Percentiles rank a stretch among this genome's conserved stretches.
Conservation (phyloP, 2,888 invertebrate species). For the Lapara coniferarum region DNA sequence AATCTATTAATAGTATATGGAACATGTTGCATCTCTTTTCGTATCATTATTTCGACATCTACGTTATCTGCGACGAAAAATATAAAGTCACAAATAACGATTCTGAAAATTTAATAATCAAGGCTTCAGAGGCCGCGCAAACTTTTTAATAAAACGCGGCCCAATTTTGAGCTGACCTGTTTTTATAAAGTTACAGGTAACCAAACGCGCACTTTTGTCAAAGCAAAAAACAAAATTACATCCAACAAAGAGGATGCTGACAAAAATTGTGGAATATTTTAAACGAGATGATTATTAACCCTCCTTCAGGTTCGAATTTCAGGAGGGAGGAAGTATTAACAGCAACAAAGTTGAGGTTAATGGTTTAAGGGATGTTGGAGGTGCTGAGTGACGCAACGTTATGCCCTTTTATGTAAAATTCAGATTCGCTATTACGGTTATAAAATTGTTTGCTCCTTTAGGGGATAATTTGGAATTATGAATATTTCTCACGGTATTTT, state of each 20-base stretch:
- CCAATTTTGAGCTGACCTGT: slow-evolving; percentile 25
- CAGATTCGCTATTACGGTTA: background rate
- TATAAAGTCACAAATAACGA: background rate
- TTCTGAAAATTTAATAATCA: slow-evolving; percentile 18
- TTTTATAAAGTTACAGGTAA: slow-evolving; percentile 26
- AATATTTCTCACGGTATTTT: too few relatives aligned
- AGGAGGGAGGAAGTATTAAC: slow-evolving; percentile 48
- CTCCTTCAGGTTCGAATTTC: slow-evolving; percentile 54
- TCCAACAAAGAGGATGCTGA: slow-evolving; percentile 29
- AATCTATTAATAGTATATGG: too few relatives aligned
- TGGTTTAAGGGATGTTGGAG: slow-evolving; percentile 30
- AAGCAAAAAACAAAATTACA: slow-evolving; percentile 26
- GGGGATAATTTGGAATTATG: background rate
- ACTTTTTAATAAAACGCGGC: slow-evolving; percentile 22
- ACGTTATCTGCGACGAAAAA: background rate
- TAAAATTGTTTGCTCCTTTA: background rate
- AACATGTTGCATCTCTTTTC: too few relatives aligned
- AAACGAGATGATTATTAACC: slow-evolving; percentile 39
- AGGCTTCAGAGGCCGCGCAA: slow-evolving; percentile 3
- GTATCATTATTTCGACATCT: background rate
- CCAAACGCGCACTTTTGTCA: slow-evolving; percentile 22
- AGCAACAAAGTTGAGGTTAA: slow-evolving; percentile 45
- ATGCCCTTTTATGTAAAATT: slow-evolving; percentile 8
- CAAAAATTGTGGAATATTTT: slow-evolving; percentile 31
- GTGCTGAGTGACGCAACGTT: slow-evolving; percentile 5